Conservation (phyloP, 2,113 vertebrate species). For the Sinocyclocheilus anophthalmus region DNA sequence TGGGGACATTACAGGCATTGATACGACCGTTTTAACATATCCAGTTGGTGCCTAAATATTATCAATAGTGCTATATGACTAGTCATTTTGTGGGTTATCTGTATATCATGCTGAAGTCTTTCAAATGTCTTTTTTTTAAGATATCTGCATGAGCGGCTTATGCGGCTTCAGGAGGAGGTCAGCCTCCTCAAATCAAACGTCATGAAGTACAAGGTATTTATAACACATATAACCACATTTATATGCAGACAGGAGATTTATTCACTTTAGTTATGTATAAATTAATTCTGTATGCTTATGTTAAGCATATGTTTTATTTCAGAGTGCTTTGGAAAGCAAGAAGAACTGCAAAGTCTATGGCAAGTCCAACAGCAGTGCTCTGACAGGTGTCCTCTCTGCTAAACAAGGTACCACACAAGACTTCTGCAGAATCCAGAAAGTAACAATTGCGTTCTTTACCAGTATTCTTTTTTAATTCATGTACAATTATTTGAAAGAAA, state of each 20-base stretch:
- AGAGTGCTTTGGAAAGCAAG: conserved; percentile 93
- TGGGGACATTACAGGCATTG: conserved; percentile 5
- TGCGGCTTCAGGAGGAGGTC: conserved; percentile 92
- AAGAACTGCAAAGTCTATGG: conserved; percentile 85
- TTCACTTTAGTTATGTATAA: not conserved
- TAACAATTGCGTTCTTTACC: not conserved
- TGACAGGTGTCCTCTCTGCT: conserved; percentile 94
- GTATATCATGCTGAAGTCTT: not conserved
- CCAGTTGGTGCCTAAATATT: not conserved
- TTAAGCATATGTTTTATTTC: conserved; percentile 34
- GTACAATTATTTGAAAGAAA: not conserved
- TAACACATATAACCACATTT: not conserved
- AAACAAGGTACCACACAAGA: conserved; percentile 85
- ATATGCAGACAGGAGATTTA: not conserved
- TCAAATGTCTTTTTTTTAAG: conserved; percentile 64
- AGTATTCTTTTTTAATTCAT: not conserved
- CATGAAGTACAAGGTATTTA: conserved; percentile 87
- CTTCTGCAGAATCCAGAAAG: not conserved
- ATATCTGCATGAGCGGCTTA: conserved; percentile 92
- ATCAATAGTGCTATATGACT: not conserved
- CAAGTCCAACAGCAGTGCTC: conserved; percentile 86
- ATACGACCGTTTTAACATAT: not conserved
- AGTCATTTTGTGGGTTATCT: not conserved
- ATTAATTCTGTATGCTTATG: not conserved
- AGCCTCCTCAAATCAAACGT: conserved; percentile 90